Evolutionary conservation across 2,113 vertebrate species (phyloP).

Genomic region (Bettongia penicillata): DNA sequence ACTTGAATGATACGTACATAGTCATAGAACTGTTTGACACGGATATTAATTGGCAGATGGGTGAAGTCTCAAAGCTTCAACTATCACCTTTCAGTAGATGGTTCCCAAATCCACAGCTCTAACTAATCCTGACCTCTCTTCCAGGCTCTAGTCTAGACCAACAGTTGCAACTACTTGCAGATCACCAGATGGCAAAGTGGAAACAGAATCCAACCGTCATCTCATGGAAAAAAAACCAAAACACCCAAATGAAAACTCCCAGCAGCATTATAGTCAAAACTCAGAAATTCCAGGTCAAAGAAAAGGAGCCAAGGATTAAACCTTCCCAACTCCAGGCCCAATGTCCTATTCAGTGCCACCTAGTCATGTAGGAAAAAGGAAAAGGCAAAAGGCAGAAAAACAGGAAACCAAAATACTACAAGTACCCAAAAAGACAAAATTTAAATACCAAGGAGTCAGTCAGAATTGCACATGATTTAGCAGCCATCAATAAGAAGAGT

Average conservation of each 20-base stretch:
- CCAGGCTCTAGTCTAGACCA: background rate
- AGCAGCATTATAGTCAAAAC: background rate
- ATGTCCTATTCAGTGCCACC: background rate
- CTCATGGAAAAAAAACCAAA: background rate
- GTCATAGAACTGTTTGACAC: background rate
- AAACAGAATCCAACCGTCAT: background rate
- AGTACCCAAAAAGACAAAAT: background rate
- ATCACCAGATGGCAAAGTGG: background rate
- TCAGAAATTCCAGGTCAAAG: background rate
- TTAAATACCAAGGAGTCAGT: background rate
- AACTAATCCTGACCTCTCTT: background rate
- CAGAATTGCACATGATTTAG: background rate
- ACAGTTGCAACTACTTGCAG: background rate
- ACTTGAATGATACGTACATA: background rate
- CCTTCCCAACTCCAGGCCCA: background rate
- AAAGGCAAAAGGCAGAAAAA: background rate
- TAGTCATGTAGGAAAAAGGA: background rate
- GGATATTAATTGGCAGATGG: background rate
- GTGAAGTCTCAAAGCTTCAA: background rate
- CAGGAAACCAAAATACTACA: background rate
- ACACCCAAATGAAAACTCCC: too few species aligned
- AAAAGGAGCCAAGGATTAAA: background rate
- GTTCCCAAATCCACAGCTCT: background rate
- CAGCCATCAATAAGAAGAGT: background rate
- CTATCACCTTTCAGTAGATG: background rate